phyloP scores from a whole-genome alignment of 2,888 invertebrate genomes.

The Aphidius colemani region DNA sequence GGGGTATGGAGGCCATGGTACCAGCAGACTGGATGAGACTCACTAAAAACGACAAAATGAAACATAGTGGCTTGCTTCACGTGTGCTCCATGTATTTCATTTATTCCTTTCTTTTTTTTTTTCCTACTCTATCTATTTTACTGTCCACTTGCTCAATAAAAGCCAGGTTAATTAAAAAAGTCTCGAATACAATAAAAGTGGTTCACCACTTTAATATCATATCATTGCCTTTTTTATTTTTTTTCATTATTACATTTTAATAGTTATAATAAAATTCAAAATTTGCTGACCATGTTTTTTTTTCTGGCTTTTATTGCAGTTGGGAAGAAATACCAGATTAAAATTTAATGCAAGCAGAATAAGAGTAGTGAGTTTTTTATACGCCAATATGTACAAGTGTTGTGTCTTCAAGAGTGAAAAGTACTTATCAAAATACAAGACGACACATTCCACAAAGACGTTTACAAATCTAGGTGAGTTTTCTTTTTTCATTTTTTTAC shows the following conservation, averaged over 20 bases:
- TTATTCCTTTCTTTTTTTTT: not conserved
- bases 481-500: not conserved
- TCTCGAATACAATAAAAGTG: slow-evolving; percentile 32
- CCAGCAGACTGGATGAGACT: too few species aligned
- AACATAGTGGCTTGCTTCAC: not conserved
- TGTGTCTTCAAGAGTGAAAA: too few species aligned
- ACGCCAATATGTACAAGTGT: too few species aligned
- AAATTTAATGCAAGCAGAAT: too few species aligned
- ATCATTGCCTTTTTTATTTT: not conserved
- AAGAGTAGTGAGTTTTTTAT: too few species aligned
- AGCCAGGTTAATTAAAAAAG: slow-evolving; percentile 30
- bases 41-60: not conserved
- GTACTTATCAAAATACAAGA: too few species aligned
- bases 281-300: not conserved
- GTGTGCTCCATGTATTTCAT: not conserved
- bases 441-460: too few species aligned
- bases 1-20: too few species aligned
- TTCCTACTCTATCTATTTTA: not conserved
- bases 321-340: too few species aligned
- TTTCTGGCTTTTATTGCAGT: not conserved
- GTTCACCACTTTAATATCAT: not conserved
- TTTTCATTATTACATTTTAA: not conserved
- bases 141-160: slow-evolving; percentile 17
- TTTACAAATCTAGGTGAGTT: too few species aligned
- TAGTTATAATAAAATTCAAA: not conserved